Base-by-base conservation (phyloP, 1,140 invertebrate species). In the Harlomillsia oculata region DNA sequence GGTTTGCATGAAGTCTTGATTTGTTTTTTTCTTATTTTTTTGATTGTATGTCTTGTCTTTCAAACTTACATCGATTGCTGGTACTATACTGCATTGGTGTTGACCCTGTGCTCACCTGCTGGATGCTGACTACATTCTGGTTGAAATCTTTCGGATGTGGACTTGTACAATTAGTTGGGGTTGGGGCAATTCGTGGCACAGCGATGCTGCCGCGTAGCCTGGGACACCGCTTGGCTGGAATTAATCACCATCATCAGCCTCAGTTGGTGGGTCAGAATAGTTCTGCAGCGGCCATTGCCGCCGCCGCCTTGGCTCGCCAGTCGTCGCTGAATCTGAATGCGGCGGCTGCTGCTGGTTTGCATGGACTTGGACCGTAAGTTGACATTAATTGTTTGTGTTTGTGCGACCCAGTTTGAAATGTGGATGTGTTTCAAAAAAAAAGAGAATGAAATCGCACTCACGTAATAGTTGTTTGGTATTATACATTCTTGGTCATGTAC, bases 291-390 rank as follows among this genome's bases (percentile, higher is more conserved):
- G 73, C 74, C 51, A 71, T 78, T 36, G 71, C 72, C 49, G 72
- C 73, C 39, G 71, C 73, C 32, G 80, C 81, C 29, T 79, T 84
- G 59, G 80, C 83, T 40, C 76, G 83, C 67, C 83, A 84, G 69
- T 79, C 82, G 21, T 77, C 80, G 58, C 81, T 83, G 32, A 57
- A 61, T 50, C 73, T 85, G 59, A 80, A 81, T 57, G 77, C 79
- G 30, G 76, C 78, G 20, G 79, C 80, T 63, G 82, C 81, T 60
- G 81, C 81, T 60, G 80, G 82, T 69, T 75, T 86, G 69, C 81
- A 85, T 78, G 82, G 85, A 72, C 87, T 85, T 74, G 78, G 85
- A 71, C 82, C 84, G 84, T 86, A 81, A 85, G 84, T 53, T 20
- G 21, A 34, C 14, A 16, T n/a, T 16, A 40, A n/a, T 16, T 40